phyloP scores from a whole-genome alignment of 2,113 vertebrate genomes.

The Cisticola juncidis region DNA sequence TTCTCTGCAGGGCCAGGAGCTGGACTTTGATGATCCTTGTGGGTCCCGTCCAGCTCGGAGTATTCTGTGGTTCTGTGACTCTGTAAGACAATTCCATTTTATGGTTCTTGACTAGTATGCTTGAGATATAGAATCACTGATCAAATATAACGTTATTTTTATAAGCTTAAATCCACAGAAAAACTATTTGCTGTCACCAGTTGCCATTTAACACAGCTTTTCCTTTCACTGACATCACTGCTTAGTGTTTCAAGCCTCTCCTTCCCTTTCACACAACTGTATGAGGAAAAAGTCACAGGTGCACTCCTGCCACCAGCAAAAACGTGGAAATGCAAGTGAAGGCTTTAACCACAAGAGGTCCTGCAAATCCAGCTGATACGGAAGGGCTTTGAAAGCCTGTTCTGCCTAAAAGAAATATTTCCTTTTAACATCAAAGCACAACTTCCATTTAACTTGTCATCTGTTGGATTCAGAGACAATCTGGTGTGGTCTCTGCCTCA shows the following conservation, averaged over 20 bases:
- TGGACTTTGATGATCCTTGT: neutral
- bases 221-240: neutral
- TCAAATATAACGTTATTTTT: neutral
- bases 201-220: neutral
- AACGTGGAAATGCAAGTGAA: neutral
- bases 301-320: fast-evolving
- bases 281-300: neutral
- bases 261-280: neutral
- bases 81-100: neutral
- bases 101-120: neutral
- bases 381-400: fast-evolving
- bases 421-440: neutral
- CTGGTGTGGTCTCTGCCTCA: neutral
- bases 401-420: neutral
- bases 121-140: neutral
- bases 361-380: neutral
- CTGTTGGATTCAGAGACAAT: neutral
- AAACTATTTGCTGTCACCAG: neutral
- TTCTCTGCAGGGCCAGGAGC: neutral
- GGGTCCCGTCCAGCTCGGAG: neutral
- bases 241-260: neutral
- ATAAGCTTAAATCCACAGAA: neutral
- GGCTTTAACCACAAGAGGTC: constrained; percentile 33
- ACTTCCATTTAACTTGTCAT: neutral
- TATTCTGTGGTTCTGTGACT: neutral